These are phyloP conservation scores for Dryocosmus kuriphilus DNA, from an alignment of 2,888 invertebrate genomes.

Conservation along the genomic window DNA sequence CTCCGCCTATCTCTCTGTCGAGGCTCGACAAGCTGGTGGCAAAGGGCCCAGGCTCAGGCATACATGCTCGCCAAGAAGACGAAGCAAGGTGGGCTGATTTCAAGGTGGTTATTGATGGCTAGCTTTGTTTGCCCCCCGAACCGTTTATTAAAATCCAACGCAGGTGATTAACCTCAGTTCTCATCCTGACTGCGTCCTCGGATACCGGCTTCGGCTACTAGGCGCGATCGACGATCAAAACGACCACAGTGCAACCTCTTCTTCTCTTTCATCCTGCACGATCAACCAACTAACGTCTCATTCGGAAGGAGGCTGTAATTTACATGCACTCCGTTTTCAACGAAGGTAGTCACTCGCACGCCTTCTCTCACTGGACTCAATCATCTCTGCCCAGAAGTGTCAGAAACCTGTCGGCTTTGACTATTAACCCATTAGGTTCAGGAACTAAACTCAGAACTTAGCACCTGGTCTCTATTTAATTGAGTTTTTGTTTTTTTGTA, in stretches of 20 bases:
- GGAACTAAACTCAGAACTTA: background rate
- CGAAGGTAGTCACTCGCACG: conserved; percentile 28
- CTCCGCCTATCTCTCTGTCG: conserved; percentile 74
- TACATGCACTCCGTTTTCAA: conserved; percentile 37
- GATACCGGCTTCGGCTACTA: conserved; percentile 64
- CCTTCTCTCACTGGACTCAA: conserved; percentile 34
- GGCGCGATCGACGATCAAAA: conserved; percentile 49
- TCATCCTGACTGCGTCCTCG: conserved; percentile 62
- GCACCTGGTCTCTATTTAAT: background rate
- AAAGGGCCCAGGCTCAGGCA: conserved; percentile 60
- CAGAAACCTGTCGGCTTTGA: conserved; percentile 16
- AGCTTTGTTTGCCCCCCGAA: conserved; percentile 73
- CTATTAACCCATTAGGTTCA: conserved; percentile 1
- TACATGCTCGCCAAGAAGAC: conserved; percentile 41
- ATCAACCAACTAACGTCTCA: conserved; percentile 41
- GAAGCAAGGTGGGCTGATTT: conserved; percentile 49
- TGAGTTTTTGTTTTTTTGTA: no score
- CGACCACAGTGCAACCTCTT: conserved; percentile 36
- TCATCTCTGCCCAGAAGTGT: conserved; percentile 20
- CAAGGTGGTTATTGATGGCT: conserved; percentile 73
- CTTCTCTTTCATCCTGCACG: conserved; percentile 32
- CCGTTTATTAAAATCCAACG: conserved; percentile 75
- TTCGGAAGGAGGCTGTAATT: conserved; percentile 37
- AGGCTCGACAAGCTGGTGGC: conserved; percentile 69
- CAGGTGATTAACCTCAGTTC: conserved; percentile 74